Base-by-base conservation (phyloP, 2,888 invertebrate genomes). In the Kryphioiulus occultus region DNA sequence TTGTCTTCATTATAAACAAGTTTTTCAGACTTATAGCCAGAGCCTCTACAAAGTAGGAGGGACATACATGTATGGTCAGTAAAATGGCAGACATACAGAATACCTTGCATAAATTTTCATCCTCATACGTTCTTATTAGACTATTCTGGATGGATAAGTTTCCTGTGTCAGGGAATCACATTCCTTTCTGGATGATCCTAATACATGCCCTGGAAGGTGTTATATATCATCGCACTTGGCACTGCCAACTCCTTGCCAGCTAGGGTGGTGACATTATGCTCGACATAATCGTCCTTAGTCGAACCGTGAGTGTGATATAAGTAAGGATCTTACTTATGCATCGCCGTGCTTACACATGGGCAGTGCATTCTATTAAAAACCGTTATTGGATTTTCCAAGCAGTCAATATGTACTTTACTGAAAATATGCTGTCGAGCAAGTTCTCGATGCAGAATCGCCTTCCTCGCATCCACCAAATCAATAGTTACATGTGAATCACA, bases 321-420 rank as follows among this genome's bases (percentile, higher is more conserved):
- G 32, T 35, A 83, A 84, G 84, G 84, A 32, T 84, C 26, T 84
- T 84, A 84, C 84, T 84, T 26, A 84, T 84, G 84, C 84, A 84
- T 84, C 84, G 35, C 26, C 39, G 84, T 39, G 35, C 84, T 84
- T 84, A 35, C 39, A 84, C 84, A 39, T 84, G 39, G 84, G 30
- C 39, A 84, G 84, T 84, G 39, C 84, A 84, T 84, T 84, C 84
- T 39, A 84, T 84, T 84, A 84, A 84, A 84, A 84, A 39, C 84
- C 84, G 84, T 84, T 84, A 84, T 84, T 84, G 84, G 84, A 84
- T 84, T 84, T 82, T 39, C 84, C 35, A 84, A 84, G 84, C 32
- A 84, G 84, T 84, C 84, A 84, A 84, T 84, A 84, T 84, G 84
- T 84, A 84, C 84, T 84, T 32, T 84, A 19, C 22, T 35, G 39